These are phyloP conservation scores for Rachycentron canadum DNA, from an alignment of 2,797 vertebrate genomes.

Conservation along the genomic window DNA sequence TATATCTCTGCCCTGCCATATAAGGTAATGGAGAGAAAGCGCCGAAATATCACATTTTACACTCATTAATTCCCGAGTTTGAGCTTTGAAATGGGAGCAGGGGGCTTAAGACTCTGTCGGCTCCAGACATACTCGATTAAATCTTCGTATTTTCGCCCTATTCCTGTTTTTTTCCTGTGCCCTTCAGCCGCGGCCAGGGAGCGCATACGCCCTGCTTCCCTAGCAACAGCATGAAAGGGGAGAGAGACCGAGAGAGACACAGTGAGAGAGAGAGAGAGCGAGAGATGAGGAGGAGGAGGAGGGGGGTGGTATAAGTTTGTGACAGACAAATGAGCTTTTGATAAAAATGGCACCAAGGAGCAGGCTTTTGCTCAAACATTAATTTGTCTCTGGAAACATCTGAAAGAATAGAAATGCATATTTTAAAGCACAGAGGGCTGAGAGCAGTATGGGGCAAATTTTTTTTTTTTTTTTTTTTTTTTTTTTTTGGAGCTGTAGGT, in stretches of 20 bases:
- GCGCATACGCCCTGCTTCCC: slow-evolving; percentile 86
- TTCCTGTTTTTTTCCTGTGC: slow-evolving; percentile 64
- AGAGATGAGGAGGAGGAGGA: slow-evolving; percentile 16
- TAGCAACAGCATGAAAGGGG: slow-evolving; percentile 81
- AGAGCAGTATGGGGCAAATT: slow-evolving; percentile 8
- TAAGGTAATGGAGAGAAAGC: slow-evolving; percentile 85
- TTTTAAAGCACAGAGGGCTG: slow-evolving; percentile 5
- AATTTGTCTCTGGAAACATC: slow-evolving; percentile 4
- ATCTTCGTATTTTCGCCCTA: slow-evolving; percentile 38
- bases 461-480: too few species aligned
- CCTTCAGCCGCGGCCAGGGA: slow-evolving; percentile 78
- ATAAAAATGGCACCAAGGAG: slow-evolving; percentile 42
- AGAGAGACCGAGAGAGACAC: slow-evolving; percentile 39
- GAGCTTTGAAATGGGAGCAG: slow-evolving; percentile 21
- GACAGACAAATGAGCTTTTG: slow-evolving; percentile 59
- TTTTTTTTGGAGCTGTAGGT: slow-evolving; percentile 22
- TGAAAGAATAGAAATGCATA: slow-evolving; percentile 50
- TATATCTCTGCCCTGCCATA: slow-evolving; percentile 86
- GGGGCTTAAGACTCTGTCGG: neutral
- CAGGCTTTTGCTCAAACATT: slow-evolving; percentile 26
- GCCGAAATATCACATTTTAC: slow-evolving; percentile 64
- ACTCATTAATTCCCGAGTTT: slow-evolving; percentile 57
- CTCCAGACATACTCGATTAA: slow-evolving; percentile 40
- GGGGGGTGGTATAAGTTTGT: slow-evolving; percentile 63
- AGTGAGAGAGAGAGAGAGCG: slow-evolving; percentile 21